phyloP scores from a whole-genome alignment of 2,113 vertebrate species.

The Myrmophylax atrothorax region DNA sequence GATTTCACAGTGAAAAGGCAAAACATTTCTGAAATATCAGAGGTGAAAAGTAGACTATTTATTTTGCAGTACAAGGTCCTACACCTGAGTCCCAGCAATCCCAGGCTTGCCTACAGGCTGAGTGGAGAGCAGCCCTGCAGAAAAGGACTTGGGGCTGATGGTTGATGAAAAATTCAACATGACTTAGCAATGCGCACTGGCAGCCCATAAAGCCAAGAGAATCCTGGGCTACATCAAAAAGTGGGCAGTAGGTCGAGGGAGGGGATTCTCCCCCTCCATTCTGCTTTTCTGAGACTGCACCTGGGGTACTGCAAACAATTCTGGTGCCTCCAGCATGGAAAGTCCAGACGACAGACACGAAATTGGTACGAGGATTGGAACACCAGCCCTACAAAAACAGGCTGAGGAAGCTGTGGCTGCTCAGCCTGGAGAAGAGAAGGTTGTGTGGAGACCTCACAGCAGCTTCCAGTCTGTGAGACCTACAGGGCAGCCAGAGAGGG shows the following conservation, averaged over 20 bases:
- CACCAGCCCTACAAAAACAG: neutral
- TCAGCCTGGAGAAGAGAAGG: neutral
- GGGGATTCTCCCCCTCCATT: neutral
- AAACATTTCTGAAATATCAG: neutral
- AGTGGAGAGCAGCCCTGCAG: neutral
- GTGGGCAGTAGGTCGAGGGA: neutral
- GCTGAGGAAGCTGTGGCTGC: neutral
- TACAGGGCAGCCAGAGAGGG: neutral
- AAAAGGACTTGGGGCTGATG: neutral
- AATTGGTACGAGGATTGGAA: neutral
- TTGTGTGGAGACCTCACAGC: neutral
- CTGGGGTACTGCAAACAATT: neutral
- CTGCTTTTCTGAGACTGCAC: neutral
- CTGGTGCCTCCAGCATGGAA: neutral
- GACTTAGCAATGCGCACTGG: neutral
- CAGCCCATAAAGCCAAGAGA: neutral
- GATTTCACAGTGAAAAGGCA: neutral
- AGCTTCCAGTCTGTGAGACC: neutral
- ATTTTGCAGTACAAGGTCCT: neutral
- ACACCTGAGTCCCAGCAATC: neutral
- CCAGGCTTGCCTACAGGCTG: neutral
- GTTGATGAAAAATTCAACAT: neutral
- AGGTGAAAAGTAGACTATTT: neutral
- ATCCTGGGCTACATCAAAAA: neutral
- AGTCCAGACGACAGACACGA: neutral